Base-by-base conservation (phyloP, 1,140 invertebrate species). In the Uloborus diversus region DNA sequence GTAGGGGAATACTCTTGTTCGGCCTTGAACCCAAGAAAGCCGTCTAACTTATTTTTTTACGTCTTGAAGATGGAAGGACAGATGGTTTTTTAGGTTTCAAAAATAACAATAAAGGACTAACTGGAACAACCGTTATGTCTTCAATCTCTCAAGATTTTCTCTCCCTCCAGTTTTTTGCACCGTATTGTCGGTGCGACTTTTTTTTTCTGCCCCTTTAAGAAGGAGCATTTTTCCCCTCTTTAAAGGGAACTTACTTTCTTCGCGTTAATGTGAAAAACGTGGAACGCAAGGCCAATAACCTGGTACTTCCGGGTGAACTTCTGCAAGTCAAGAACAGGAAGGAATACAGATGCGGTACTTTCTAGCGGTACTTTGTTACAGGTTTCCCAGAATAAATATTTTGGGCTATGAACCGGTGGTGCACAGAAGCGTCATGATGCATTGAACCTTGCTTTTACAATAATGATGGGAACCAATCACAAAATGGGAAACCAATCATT, bases 11-110 rank as follows among this genome's bases (percentile, higher is more conserved):
- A 42, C 37, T 42, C 37, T 17, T 61, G 53, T 28, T 32, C 71
- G 71, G 57, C 71, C 71, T 75, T 75, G 71, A 75, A 75, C 71
- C 71, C 23, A 28, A 49, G 28, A 27, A 53, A 14, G n/a, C 11
- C 17, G 7, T 42, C 37, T 42, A 9, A 7, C 37, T 42, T 42
- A 9, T 42, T 42, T 53, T 71, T 35, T 71, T 59, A 25, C 35
- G 53, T 71, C 59, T 64, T 62, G 27, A 33, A 69, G 25, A 69
- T 28, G 11, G 28, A n/a, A 47, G 71, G 71, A 75, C 71, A 75
- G 71, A 75, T 75, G 71, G 71, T 73, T 75, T 64, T 75, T 75
- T 75, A 64, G 59, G 14, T 17, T n/a, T 75, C 42, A 32, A 64
- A 75, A 64, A 62, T 61, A 73, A 75, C 71, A 75, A 75, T 49